These are phyloP conservation scores for Fundulus diaphanus DNA, from an alignment of 2,797 vertebrate species.

Conservation along the genomic window DNA sequence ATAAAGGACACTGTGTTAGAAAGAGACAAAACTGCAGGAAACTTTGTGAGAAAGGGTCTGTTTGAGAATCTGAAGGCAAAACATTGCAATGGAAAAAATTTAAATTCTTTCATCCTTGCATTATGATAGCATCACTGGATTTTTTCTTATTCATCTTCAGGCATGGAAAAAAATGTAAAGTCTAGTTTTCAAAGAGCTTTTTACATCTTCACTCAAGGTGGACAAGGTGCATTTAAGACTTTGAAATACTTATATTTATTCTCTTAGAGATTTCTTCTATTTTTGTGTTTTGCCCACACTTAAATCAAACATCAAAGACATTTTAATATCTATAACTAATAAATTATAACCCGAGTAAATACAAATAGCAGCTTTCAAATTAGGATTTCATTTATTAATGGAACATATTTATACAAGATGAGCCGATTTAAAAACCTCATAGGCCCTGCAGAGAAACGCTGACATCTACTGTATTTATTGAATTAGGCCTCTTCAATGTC, in stretches of 20 bases:
- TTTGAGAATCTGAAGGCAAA: not conserved
- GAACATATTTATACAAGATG: not conserved
- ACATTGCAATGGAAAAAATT: not conserved
- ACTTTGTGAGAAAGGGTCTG: not conserved
- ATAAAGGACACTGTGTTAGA: conserved; percentile 25
- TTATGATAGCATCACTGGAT: not conserved
- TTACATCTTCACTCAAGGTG: too few species aligned
- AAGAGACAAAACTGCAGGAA: conserved; percentile 2
- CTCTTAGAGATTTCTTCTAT: not conserved
- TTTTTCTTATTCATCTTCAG: not conserved
- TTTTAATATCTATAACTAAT: not conserved
- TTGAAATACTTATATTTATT: too few species aligned
- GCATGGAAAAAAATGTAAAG: too few species aligned
- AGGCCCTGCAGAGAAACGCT: not conserved
- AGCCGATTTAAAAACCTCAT: not conserved
- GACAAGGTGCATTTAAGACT: too few species aligned
- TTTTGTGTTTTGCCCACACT: not conserved
- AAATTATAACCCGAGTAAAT: not conserved
- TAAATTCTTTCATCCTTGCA: not conserved
- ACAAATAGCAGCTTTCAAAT: not conserved
- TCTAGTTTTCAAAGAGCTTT: too few species aligned
- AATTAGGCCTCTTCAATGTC: not conserved
- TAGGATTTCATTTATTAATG: not conserved
- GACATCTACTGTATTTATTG: too few species aligned
- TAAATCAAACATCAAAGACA: not conserved